phyloP scores from a whole-genome alignment of 2,888 invertebrate genomes.

The Meta bourneti region DNA sequence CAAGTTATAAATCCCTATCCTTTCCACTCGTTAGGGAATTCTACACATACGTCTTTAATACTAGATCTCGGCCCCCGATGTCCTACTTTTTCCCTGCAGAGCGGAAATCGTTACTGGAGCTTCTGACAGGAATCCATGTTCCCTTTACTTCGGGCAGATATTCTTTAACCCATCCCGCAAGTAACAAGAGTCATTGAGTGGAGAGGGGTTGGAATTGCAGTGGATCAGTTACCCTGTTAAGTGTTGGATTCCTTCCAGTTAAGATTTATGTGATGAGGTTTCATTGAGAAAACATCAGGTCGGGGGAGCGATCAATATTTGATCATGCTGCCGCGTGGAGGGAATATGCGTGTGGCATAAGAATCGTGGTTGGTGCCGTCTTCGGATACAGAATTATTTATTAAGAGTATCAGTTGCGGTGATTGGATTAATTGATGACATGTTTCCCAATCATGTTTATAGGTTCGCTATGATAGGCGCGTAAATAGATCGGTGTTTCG shows the following conservation, averaged over 20 bases:
- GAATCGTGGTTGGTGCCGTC: background rate
- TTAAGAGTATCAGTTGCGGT: background rate
- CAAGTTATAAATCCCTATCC: constrained; percentile 64
- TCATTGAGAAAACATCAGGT: too few species aligned
- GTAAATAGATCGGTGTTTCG: background rate
- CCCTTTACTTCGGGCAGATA: constrained; percentile 23
- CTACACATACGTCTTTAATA: constrained; percentile 37
- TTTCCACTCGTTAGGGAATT: constrained; percentile 45
- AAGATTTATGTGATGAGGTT: background rate
- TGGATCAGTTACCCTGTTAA: background rate
- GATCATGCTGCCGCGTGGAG: background rate
- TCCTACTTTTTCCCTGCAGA: constrained; percentile 48
- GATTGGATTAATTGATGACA: background rate
- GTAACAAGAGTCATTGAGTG: too few species aligned
- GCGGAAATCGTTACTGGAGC: constrained; percentile 66
- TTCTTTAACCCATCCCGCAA: background rate
- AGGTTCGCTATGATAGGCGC: background rate
- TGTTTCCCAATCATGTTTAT: background rate
- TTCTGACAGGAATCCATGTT: constrained; percentile 36
- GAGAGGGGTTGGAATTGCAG: too few species aligned
- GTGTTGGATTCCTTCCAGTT: background rate
- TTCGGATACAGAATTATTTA: background rate
- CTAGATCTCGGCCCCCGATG: constrained; percentile 29
- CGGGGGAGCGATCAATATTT: background rate
- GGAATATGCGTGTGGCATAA: background rate